phyloP scores from a whole-genome alignment of 2,797 vertebrate species.

The Oceanodroma leucorhoa region DNA sequence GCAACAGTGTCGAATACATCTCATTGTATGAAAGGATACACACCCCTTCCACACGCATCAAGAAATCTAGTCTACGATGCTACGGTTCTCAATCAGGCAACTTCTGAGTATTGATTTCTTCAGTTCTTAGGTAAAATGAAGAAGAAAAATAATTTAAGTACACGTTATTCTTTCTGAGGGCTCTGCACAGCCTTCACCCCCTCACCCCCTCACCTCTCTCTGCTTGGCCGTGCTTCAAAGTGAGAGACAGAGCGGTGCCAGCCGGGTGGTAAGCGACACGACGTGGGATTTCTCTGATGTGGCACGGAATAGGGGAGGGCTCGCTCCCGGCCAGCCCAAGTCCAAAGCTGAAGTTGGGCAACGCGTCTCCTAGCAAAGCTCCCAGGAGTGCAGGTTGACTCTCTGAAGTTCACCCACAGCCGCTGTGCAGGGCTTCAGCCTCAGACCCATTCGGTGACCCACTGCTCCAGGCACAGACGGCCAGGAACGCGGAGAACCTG shows the following conservation, averaged over 20 bases:
- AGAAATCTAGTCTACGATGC: neutral
- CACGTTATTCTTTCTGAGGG: neutral
- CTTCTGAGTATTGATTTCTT: neutral
- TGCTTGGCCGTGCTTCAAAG: neutral
- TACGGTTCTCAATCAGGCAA: neutral
- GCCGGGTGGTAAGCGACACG: rapidly evolving
- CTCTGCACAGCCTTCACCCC: neutral
- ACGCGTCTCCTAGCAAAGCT: neutral
- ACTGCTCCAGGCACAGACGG: neutral
- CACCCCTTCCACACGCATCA: neutral
- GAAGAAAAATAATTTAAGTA: neutral
- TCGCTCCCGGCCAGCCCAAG: neutral
- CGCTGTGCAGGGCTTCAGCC: neutral
- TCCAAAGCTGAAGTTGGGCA: neutral
- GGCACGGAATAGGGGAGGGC: rapidly evolving
- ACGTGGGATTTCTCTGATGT: neutral
- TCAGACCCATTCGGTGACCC: rapidly evolving
- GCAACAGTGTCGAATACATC: neutral
- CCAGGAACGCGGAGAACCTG: neutral
- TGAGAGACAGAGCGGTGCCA: neutral
- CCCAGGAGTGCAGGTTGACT: rapidly evolving
- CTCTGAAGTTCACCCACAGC: neutral
- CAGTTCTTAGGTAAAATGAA: neutral
- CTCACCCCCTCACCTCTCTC: neutral
- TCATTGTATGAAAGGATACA: neutral